Evolutionary conservation across 2,113 vertebrate species (phyloP), one percentile per base, ranked within the genome.

Genomic region (Dolichotis patagonum): DNA sequence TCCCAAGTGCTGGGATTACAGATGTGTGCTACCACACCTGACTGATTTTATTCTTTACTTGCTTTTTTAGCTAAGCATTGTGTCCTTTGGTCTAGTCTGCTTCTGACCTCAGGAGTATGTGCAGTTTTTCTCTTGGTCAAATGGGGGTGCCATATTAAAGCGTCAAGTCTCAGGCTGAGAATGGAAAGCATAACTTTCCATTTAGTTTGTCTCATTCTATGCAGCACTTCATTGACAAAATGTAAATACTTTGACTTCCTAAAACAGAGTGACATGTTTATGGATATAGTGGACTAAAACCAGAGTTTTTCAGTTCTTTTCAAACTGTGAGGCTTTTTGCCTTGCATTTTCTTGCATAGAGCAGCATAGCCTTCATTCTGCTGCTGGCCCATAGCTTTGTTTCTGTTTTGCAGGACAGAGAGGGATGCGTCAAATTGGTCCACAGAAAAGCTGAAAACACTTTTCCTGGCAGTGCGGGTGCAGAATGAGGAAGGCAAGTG

Each of bases 381-480:
- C 7, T 77, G 10, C 82, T 86, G 14, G 5, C 69, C 78, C n/a
- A 65, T 67, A 81, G 62, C 60, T 75, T 38, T 86, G 54, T 84
- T 96, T 96, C 41, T 94, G 41, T 86, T 93, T 52, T 84, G 4
- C 98, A 99, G 99, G 99, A 99, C 99, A 2, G 99, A 99, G 97
- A 99, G 99, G 52, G 99, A 99, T 96, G 99, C 99, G 13, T 99
- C 99, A 77, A 99, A 99, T 96, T 99, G 99, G 99, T 99, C 99
- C 20, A 99, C 99, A 0, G 99, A 99, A 82, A 99, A 99, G 85
- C 98, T 99, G 98, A 99, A 99, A 96, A 97, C 98, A 0, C 98
- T 99, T 16, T 98, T 99, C 7, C 92, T 99, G 82, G 99, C 99
- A 0, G 69, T 99, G 95, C 98, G 60, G 16, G 99, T 99, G 96